Base-by-base conservation (phyloP, 1,140 invertebrate species). In the Drosophila bipectinata region DNA sequence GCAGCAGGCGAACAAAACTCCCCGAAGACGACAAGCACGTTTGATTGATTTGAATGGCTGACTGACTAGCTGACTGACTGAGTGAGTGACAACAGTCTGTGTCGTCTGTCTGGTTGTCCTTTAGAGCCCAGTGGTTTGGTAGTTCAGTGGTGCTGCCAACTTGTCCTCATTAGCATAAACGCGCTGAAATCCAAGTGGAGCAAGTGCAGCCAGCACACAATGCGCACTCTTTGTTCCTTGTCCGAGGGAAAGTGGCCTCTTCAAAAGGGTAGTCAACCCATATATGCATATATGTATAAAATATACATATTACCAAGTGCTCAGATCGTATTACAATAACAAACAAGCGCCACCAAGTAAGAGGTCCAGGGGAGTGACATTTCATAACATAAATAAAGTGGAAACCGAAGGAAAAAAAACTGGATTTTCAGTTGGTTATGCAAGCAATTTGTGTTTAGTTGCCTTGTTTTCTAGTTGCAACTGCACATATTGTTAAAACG, bases 121-220 rank as follows among this genome's bases (percentile, higher is more conserved):
- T 37, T 37, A 37, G 34, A 37, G 34, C 9, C 39, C 39, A 26
- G 54, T 1, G n/a, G 32, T 37, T 37, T 39, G 45, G 34, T 52
- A 21, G 54, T 55, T 51, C 32, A 15, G 34, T 37, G 57, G 77
- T 62, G 81, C 73, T 87, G 82, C 82, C 82, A 87, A 85, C 81
- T 63, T 81, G 82, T 51, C 51, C 54, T 80, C 85, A 85, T 85
- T 85, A 85, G 82, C 82, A 87, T 87, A 78, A 78, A 76, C 78
- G 64, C 74, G 82, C 71, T 87, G 82, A 87, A 82, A 76, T 53
- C 62, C 81, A 84, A 82, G 78, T 87, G 72, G 82, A 87, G 82
- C 82, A 87, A 85, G 76, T 83, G 80, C 71, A 78, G 51, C 37
- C 26, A 30, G 10, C 34, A 12, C 58, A 87, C 78, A 85, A 85